phyloP scores from a whole-genome alignment of 2,888 invertebrate genomes.

The Chrysotoxum bicinctum region DNA sequence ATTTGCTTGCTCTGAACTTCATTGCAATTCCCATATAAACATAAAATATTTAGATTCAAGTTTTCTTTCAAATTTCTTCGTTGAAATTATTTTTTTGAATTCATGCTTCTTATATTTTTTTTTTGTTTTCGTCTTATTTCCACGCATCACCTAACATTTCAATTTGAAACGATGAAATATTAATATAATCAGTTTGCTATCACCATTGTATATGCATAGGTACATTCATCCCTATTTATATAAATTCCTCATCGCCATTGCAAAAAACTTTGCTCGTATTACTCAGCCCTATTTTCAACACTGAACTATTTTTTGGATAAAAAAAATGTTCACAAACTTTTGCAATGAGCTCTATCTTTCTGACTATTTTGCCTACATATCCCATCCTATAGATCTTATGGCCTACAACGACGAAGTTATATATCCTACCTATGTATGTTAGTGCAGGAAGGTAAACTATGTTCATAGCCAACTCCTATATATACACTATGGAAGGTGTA shows the following conservation, averaged over 20 bases:
- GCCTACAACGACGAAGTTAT: neutral
- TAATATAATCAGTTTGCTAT: slow-evolving; percentile 34
- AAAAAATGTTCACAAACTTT: slow-evolving; percentile 18
- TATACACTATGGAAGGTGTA: slow-evolving; percentile 8
- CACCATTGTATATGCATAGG: slow-evolving; percentile 6
- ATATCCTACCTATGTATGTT: neutral
- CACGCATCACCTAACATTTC: slow-evolving; percentile 21
- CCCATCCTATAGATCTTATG: neutral
- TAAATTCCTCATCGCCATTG: neutral
- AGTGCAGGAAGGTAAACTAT: neutral
- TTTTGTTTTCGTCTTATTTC: neutral
- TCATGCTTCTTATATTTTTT: neutral
- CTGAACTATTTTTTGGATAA: slow-evolving; percentile 35
- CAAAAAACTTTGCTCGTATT: slow-evolving; percentile 11
- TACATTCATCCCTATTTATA: neutral
- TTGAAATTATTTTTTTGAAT: neutral
- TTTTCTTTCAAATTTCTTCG: neutral
- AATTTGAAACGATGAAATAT: slow-evolving; percentile 43
- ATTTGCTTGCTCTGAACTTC: too few relatives aligned
- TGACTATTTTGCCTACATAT: neutral
- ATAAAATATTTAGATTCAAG: too few relatives aligned
- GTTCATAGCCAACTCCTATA: neutral
- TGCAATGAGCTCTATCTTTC: slow-evolving; percentile 39
- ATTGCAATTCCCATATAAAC: too few relatives aligned
- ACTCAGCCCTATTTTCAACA: slow-evolving; percentile 38